A percentile compares a stretch with the other conserved stretches of the same genome.
These are phyloP conservation scores for Anser cygnoides DNA, from an alignment of 2,113 vertebrate species.

Conservation along the genomic window DNA sequence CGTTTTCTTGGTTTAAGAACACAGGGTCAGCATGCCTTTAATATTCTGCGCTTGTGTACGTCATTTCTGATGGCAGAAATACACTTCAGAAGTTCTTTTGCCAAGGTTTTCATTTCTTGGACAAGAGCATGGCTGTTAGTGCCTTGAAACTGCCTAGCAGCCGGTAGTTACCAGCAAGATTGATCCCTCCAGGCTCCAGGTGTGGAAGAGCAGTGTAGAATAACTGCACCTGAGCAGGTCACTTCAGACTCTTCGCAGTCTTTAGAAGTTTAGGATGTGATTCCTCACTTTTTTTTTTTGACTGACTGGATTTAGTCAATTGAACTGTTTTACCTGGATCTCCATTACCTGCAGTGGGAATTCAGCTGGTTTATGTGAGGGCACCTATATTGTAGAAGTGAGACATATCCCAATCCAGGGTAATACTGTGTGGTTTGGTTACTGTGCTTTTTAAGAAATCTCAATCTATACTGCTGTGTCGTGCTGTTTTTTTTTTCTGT, in stretches of 20 bases:
- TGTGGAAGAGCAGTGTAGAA: background rate
- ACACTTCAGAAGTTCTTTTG: background rate
- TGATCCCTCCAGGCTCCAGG: background rate
- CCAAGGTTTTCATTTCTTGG: background rate
- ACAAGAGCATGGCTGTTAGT: background rate
- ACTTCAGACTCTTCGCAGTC: fast-evolving
- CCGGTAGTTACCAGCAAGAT: background rate
- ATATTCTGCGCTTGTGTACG: background rate
- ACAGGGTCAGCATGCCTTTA: background rate
- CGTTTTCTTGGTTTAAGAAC: background rate
- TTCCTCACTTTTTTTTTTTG: background rate
- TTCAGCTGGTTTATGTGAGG: background rate
- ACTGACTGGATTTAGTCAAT: background rate
- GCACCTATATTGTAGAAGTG: fast-evolving
- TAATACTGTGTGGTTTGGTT: fast-evolving
- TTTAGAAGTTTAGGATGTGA: background rate
- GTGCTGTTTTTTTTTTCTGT: background rate
- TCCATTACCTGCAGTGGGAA: background rate
- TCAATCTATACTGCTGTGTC: fast-evolving
- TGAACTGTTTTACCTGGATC: background rate
- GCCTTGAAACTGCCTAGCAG: background rate
- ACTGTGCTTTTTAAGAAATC: background rate
- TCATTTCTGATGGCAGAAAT: background rate
- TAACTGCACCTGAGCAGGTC: background rate
- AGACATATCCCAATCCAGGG: background rate